Evolutionary conservation across 2,113 vertebrate genomes (phyloP), one percentile per base, ranked within the genome.

Genomic region (Mustelus asterias): DNA sequence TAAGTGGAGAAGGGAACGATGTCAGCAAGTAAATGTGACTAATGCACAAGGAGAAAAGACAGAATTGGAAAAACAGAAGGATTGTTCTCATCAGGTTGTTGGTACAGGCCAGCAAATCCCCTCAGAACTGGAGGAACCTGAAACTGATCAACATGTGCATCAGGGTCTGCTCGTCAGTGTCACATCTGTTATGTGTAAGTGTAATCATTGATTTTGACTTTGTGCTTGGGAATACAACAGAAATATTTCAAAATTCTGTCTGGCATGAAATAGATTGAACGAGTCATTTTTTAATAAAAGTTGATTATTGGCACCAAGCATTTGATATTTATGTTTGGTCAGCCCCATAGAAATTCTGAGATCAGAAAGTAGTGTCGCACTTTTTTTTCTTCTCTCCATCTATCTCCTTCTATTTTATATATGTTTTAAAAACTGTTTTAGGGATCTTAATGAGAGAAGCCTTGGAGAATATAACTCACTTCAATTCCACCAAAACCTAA

Each of bases 1-100:
- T 97, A 99, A 98, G 41, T 99, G 99, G 99, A 97, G 98, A 76
- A 97, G 99, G 86, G 98, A 98, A 96, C 97, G 99, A 24, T 99
- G 98, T 54, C 98, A 98, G 96, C 98, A 96, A 0, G 96, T 96
- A 65, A 97, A 97, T 96, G 97, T 96, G 97, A 97, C 96, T 2
- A 96, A 96, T 96, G 97, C 98, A 78, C 97, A 96, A 0, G 97
- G 96, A 0, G 97, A 98, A 88, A 96, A 96, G 0, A 97, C 97
- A 63, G 97, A 96, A 95, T 96, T 96, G 95, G 98, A 98, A 97
- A 98, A 96, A 70, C 95, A 96, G 78, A 97, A 97, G 96, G 96
- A 95, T 0, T 97, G 97, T 0, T 97, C 97, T 0, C 98, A 98
- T 76, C 98, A 98, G 65, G 97, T 98, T 96, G 97, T 97, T 0